Conservation (phyloP, 2,888 invertebrate species). For the Tetragonula carbonaria region DNA sequence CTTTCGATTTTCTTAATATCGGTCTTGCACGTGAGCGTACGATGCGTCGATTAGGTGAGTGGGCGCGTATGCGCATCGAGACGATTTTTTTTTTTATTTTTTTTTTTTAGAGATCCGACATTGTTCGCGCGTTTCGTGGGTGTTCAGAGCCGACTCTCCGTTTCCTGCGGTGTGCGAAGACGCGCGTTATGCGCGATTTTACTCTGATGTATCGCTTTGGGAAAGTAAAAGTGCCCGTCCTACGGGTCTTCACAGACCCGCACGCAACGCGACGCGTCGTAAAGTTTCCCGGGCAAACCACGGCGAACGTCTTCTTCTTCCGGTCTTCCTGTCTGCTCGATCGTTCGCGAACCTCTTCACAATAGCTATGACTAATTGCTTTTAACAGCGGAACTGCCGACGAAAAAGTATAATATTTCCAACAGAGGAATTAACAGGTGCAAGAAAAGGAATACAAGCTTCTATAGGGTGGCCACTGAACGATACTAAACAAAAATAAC, state of each 20-base stretch:
- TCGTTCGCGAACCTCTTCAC: not conserved
- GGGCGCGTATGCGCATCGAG: conserved; percentile 5
- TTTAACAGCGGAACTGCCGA: no score
- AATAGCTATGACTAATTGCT: no score
- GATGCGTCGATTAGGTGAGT: conserved; percentile 12
- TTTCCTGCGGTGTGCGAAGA: conserved; percentile 4
- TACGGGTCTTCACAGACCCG: conserved; percentile 34
- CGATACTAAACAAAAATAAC: no score
- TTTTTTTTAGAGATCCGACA: conserved; percentile 30
- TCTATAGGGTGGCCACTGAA: no score
- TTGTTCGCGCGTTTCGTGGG: conserved; percentile 32
- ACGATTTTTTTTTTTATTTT: not conserved
- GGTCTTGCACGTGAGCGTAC: not conserved
- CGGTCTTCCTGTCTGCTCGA: conserved; percentile 13
- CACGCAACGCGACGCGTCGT: conserved; percentile 36
- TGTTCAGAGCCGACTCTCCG: conserved; percentile 16
- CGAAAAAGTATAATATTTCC: no score
- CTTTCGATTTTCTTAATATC: conserved; percentile 2
- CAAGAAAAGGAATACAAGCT: no score
- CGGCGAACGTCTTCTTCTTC: conserved; percentile 27
- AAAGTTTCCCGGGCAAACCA: conserved; percentile 24
- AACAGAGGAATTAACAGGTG: no score
- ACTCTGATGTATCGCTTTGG: conserved; percentile 67
- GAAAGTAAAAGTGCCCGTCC: conserved; percentile 75
- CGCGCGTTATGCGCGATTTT: conserved; percentile 44